Base-by-base conservation (phyloP, 2,797 vertebrate genomes). In the Alca torda region DNA sequence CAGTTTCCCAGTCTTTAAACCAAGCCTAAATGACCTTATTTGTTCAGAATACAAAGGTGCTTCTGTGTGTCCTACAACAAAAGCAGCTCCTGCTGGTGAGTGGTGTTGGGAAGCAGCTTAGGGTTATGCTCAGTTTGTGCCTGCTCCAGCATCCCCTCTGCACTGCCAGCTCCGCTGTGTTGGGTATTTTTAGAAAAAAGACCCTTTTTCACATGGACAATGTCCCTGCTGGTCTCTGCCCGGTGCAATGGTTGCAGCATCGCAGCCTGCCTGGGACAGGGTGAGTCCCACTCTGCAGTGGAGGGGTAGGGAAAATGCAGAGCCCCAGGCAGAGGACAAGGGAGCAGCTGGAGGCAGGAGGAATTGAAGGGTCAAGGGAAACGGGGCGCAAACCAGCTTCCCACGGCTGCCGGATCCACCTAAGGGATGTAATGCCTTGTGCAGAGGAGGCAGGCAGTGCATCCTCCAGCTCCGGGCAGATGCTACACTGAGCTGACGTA, bases 401-500 rank as follows among this genome's bases (percentile, higher is more conserved):
- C 33, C 14, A 19, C 2, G 1, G 64, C 84, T 64, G 61, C 82
- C 57, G 78, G 35, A 51, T 51, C 74, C 57, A 72, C 87, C 64
- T 46, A 9, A 54, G 56, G 89, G 67, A 30, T 60, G 51, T 43
- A 46, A 77, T 2, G 0, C 0, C 0, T 14, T 64, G 75, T 57
- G 82, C 31, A 35, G 21, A 56, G 73, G 69, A 80, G 84, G 78
- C 57, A 65, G 72, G 87, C 4, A 4, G 2, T 7, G 56, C 33
- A 10, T 90, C 69, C 57, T 90, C 69, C 85, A 73, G 80, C 90
- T 93, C 69, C 46, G 50, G 86, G 80, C 88, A 93, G 90, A 90
- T 94, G 85, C 91, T 91, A 21, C 65, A 6, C 79, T 69, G 85
- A 72, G 35, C 50, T 91, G 92, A 68, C 1, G 0, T 35, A 70